Conservation (phyloP, 2,113 vertebrate genomes). For the Tychaedon coryphoeus region DNA sequence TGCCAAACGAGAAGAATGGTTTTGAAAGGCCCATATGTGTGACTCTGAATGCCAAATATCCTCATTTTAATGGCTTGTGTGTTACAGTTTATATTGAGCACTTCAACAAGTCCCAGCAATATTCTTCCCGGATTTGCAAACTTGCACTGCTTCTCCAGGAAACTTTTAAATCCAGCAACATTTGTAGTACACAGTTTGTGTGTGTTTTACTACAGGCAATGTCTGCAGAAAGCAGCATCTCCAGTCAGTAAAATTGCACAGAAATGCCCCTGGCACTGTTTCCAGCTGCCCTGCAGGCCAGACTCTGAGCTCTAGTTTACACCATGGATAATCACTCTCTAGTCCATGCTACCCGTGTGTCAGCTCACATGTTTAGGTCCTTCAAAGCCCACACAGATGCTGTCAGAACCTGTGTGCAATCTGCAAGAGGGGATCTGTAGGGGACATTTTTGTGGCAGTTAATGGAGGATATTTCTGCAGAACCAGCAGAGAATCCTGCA, state of each 20-base stretch:
- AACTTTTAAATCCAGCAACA: neutral
- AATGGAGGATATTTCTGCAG: neutral
- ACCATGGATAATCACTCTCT: neutral
- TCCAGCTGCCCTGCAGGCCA: neutral
- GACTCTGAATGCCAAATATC: conserved; percentile 36
- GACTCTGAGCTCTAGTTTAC: neutral
- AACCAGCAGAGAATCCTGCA: neutral
- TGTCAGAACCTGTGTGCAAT: neutral
- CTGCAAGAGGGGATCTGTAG: neutral
- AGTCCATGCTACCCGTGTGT: neutral
- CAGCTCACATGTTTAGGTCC: neutral
- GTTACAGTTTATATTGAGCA: conserved; percentile 1
- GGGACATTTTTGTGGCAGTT: neutral
- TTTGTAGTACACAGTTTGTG: neutral
- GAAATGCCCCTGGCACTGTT: neutral
- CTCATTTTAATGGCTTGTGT: conserved; percentile 34
- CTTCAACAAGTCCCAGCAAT: neutral
- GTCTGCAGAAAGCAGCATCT: neutral
- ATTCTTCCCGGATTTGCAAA: neutral
- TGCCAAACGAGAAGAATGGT: conserved; percentile 28
- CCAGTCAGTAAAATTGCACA: neutral
- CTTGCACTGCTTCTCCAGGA: neutral
- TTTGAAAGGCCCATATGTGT: conserved; percentile 56
- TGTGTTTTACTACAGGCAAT: neutral
- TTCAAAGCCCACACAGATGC: neutral